These are phyloP conservation scores for Paracyclopina nana DNA, from an alignment of 1,140 invertebrate species.

Conservation along the genomic window DNA sequence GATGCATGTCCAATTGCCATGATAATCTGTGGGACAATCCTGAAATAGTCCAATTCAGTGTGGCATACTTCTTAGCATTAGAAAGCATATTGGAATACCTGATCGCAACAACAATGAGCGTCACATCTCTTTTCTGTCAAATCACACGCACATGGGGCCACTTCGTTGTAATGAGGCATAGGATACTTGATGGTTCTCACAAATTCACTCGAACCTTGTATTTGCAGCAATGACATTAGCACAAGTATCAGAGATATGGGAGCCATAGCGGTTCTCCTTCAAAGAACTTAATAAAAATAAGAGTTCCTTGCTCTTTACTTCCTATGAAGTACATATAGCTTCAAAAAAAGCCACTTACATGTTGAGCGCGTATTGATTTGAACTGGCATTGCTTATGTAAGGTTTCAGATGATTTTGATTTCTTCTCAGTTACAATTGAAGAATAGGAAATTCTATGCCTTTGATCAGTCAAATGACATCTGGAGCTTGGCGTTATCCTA, in stretches of 20 bases:
- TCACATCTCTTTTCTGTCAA: background rate
- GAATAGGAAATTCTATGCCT: too few relatives aligned
- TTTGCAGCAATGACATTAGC: background rate
- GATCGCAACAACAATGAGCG: background rate
- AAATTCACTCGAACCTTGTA: background rate
- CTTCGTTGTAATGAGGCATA: background rate
- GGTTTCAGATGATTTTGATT: too few relatives aligned
- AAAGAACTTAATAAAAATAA: background rate
- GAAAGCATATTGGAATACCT: background rate
- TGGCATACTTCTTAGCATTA: background rate
- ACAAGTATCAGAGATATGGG: background rate
- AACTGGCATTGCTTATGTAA: too few relatives aligned
- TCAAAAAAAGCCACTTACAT: background rate
- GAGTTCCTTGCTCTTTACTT: background rate
- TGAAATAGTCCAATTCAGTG: background rate
- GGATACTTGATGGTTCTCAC: background rate
- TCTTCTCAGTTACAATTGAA: too few relatives aligned
- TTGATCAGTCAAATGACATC: too few relatives aligned
- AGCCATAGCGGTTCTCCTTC: background rate
- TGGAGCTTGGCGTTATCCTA: too few relatives aligned
- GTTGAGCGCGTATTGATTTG: too few relatives aligned
- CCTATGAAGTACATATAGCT: background rate
- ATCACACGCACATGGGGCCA: background rate
- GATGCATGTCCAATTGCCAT: slow-evolving; percentile 2
- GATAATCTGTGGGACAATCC: background rate